phyloP scores from a whole-genome alignment of 2,797 vertebrate species.

The Urosaurus nigricauda region DNA sequence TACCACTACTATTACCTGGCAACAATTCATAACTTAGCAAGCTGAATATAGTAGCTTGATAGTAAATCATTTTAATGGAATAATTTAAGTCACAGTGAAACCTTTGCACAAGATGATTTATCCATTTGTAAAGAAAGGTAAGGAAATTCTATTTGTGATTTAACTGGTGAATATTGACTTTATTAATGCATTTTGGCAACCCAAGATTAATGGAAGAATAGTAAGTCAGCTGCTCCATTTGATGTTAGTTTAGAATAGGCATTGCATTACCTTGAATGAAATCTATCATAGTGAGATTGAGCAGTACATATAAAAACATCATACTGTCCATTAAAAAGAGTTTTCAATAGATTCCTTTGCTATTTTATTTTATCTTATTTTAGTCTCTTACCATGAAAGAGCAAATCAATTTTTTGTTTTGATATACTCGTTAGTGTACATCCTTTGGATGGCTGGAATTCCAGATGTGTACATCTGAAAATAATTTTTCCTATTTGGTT shows the following conservation, averaged over 20 bases:
- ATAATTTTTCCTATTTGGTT: conserved; percentile 11
- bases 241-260: conserved; percentile 43
- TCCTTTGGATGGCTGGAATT: conserved; percentile 32
- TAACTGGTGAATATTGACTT: conserved; percentile 54
- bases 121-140: conserved; percentile 43
- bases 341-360: neutral
- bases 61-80: conserved; percentile 44
- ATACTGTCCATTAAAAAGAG: conserved; percentile 24
- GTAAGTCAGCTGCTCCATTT: conserved; percentile 44
- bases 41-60: conserved; percentile 31
- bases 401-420: conserved; percentile 32
- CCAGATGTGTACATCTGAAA: conserved; percentile 44
- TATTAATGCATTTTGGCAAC: conserved; percentile 51
- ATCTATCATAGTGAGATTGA: conserved; percentile 53
- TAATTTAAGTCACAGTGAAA: conserved; percentile 47
- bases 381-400: conserved; percentile 4
- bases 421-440: conserved; percentile 8
- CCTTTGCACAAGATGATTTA: conserved; percentile 46
- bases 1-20: neutral
- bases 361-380: conserved; percentile 22
- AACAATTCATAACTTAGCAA: conserved; percentile 19
- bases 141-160: conserved; percentile 59
- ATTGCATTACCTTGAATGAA: conserved; percentile 54
- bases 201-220: conserved; percentile 52
- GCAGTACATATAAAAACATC: conserved; percentile 38